Evolutionary conservation across 2,113 vertebrate genomes (phyloP).

Genomic region (Chaetodon auriga): DNA sequence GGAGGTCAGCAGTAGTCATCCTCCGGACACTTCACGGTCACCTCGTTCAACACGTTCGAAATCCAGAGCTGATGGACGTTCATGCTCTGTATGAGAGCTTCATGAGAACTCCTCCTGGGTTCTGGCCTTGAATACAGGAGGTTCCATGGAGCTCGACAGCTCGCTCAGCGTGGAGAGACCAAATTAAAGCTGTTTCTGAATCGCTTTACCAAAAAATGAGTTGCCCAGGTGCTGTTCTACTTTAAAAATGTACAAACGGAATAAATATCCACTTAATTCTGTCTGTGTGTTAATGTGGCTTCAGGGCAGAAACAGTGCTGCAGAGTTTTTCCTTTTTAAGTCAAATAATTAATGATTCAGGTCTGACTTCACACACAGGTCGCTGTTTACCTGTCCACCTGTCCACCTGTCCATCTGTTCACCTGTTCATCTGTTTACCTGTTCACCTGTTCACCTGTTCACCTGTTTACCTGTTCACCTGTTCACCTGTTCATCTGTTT

Average conservation of each 20-base stretch:
- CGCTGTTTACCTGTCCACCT: too few species aligned
- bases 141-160: not conserved
- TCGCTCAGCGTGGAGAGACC: not conserved
- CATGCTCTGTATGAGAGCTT: not conserved
- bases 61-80: not conserved
- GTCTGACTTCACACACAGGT: not conserved
- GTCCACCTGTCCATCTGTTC: too few species aligned
- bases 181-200: not conserved
- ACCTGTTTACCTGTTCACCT: too few species aligned
- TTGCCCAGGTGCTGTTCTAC: not conserved
- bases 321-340: not conserved
- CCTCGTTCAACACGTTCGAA: not conserved
- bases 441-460: too few species aligned
- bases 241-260: not conserved
- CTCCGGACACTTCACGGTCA: not conserved
- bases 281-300: not conserved
- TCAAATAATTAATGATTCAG: not conserved
- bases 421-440: too few species aligned
- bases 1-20: not conserved
- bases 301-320: too few species aligned
- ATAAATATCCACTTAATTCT: not conserved
- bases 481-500: too few species aligned
- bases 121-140: not conserved
- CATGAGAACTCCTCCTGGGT: not conserved
- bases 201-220: not conserved